Base-by-base conservation (phyloP, 2,888 invertebrate genomes). In the Caenorhabditis sp. region DNA sequence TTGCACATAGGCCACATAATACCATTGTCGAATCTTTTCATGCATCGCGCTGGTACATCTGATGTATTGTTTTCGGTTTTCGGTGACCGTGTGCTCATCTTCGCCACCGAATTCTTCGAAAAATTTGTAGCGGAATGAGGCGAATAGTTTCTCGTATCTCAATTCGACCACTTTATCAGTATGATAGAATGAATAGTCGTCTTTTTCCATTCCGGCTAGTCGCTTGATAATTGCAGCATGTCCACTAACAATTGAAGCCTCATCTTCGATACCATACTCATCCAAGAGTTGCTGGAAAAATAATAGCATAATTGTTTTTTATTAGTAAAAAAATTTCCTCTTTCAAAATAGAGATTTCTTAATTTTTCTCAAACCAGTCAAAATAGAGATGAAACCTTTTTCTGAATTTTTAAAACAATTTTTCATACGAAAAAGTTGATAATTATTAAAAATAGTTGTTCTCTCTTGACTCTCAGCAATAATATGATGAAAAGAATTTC, bases 111-210 rank as follows among this genome's bases (percentile, higher is more conserved):
- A 83, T 56, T 83, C 83, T 58, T 76, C 73, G 23, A 84, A 82
- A 65, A 85, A 84, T n/a, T 67, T 62, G 10, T 54, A 59, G 1
- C 85, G 76, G 52, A 80, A 84, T 20, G 76, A 57, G 25, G 58
- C 23, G 49, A 63, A 82, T 31, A 85, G 68, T 59, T 78, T 78
- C 31, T 75, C 75, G 52, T 82, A 83, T 12, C 84, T 77, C 56
- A 84, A 68, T 57, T 84, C 84, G 17, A 85, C 83, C 26, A 86
- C 75, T 50, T 82, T 80, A 57, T 86, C 86, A 27, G 86, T 84
- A 59, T 85, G 84, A 70, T 83, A 86, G 76, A 83, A 85, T n/a
- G 80, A 77, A 64, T 81, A 85, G 64, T 85, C 83, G 59, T 83
- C 81, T 36, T 69, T 60, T 58, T 84, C 83, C 83, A 83, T 83